Percentiles rank a stretch among this genome's conserved stretches.
These are phyloP conservation scores for Phasia obesa DNA, from an alignment of 2,888 invertebrate genomes.

Conservation along the genomic window DNA sequence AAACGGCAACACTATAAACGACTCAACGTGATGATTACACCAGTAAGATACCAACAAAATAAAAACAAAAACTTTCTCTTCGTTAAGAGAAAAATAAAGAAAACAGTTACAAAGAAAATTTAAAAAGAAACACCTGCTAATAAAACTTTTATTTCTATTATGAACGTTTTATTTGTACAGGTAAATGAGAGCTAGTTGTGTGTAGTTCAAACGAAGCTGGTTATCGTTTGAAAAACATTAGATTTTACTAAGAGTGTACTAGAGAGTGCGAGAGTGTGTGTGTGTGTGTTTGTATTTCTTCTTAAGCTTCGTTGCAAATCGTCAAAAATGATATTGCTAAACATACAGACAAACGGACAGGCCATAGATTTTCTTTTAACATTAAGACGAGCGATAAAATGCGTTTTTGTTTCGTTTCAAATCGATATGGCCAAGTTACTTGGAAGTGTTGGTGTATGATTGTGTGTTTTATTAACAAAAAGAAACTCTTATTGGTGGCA, in stretches of 20 bases:
- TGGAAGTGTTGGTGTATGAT: not conserved
- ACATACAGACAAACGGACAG: constrained; percentile 38
- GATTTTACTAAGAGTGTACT: constrained; percentile 8
- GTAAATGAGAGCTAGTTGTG: constrained; percentile 3
- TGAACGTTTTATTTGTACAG: constrained; percentile 12
- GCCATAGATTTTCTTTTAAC: constrained; percentile 54
- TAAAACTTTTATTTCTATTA: not conserved
- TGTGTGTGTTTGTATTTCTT: constrained; percentile 16
- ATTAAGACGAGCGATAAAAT: constrained; percentile 43
- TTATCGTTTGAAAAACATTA: constrained; percentile 57
- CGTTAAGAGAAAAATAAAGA: constrained; percentile 32
- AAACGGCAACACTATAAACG: too few species aligned
- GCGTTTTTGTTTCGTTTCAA: constrained; percentile 49
- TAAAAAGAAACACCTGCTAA: constrained; percentile 55
- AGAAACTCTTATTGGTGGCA: constrained; percentile 65
- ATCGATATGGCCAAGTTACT: constrained; percentile 43
- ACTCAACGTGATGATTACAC: constrained; percentile 43
- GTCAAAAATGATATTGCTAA: constrained; percentile 39
- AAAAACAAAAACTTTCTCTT: constrained; percentile 53
- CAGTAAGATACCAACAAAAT: not conserved
- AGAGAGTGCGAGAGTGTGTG: not conserved
- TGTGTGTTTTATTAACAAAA: constrained; percentile 40
- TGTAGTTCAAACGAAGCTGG: constrained; percentile 30
- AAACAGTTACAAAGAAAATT: constrained; percentile 8
- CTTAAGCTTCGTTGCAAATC: constrained; percentile 61